Evolutionary conservation across 2,797 vertebrate genomes (phyloP), one percentile per base, ranked within the genome.

Genomic region (Meriones psammophilus): DNA sequence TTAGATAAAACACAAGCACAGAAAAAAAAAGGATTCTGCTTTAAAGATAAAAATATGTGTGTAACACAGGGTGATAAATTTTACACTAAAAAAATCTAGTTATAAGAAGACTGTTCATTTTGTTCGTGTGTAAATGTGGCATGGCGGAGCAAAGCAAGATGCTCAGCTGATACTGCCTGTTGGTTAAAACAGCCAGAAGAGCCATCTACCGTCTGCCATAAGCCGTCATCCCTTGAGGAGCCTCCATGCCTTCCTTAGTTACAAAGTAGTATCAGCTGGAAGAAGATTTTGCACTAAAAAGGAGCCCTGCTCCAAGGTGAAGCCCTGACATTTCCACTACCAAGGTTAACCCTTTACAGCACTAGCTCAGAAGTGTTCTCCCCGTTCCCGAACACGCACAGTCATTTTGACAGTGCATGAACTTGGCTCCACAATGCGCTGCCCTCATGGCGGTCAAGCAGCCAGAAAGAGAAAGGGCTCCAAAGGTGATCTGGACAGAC

Each of bases 1-100:
- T 98, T 92, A 96, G 94, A 97, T 92, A 94, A 98, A 97, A 97
- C 54, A 96, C 91, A 96, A 96, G 92, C 56, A 50, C 84, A 97
- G 97, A 18, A 0, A 64, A 92, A 92, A 83, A 94, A 89, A 94
- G 4, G 33, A 28, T 9, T 24, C 84, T 20, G 8, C 77, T 92
- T 93, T 54, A 62, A 20, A 66, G 30, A 78, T 26, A 68, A 92
- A 91, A 94, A 39, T 30, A 0, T 24, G 5, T 79, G 15, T 56
- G n/a, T 64, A 18, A 78, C 24, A 36, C 4, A 80, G 12, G 50
- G 56, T 14, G 20, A 79, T 22, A 69, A 91, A 15, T 87, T 78
- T 68, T 58, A 56, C 33, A 10, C 14, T 73, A 50, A 71, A 93
- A 93, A 60, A 18, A 58, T 94, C 95, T 22, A 93, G 93, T 2